Evolutionary conservation across 1,140 invertebrate species (phyloP).

Genomic region (Ganaspis sp.): DNA sequence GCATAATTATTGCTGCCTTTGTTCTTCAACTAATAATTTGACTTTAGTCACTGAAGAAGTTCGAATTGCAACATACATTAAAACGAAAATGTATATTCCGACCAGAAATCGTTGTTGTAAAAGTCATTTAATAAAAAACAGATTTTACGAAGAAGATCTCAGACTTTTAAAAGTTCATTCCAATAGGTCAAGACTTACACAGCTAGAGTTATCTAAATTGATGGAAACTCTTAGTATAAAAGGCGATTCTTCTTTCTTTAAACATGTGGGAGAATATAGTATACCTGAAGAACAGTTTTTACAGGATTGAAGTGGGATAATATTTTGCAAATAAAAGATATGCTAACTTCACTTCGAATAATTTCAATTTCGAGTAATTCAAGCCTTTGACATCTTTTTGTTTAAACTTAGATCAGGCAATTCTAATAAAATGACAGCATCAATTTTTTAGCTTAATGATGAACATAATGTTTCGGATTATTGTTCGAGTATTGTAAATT

Average conservation of each 20-base stretch:
- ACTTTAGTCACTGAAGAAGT: slow-evolving; percentile 38
- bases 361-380: not conserved
- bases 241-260: slow-evolving; percentile 32
- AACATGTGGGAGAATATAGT: slow-evolving; percentile 41
- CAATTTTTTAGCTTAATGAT: too few species aligned
- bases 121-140: slow-evolving; percentile 47
- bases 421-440: not conserved
- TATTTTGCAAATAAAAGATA: not conserved
- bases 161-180: slow-evolving; percentile 39
- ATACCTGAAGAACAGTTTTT: slow-evolving; percentile 46
- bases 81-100: slow-evolving; percentile 44
- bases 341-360: not conserved
- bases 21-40: slow-evolving; percentile 35
- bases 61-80: slow-evolving; percentile 36
- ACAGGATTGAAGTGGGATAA: slow-evolving; percentile 12
- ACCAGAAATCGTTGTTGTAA: slow-evolving; percentile 48
- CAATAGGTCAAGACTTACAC: slow-evolving; percentile 16
- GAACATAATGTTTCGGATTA: too few species aligned
- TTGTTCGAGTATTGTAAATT: too few species aligned
- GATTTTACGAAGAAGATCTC: slow-evolving; percentile 51
- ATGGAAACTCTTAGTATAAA: slow-evolving; percentile 32
- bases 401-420: slow-evolving; percentile 2
- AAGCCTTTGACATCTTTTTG: not conserved
- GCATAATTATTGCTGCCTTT: slow-evolving; percentile 46
- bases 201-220: slow-evolving; percentile 28